phyloP scores from a whole-genome alignment of 2,113 vertebrate genomes.

The Apaloderma vittatum region DNA sequence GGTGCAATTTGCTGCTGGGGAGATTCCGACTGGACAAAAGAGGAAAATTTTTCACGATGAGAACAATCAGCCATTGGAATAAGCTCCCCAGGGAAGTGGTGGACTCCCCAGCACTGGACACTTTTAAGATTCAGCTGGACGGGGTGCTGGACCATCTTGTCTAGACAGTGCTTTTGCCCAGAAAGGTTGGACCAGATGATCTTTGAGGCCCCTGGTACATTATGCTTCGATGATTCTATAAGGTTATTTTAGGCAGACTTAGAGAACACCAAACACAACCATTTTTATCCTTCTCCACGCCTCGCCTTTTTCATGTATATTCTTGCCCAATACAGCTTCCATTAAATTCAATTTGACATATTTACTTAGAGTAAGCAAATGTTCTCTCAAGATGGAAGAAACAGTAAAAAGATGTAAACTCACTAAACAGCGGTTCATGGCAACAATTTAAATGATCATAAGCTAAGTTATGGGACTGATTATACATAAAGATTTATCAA shows the following conservation, averaged over 20 bases:
- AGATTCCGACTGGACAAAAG: background rate
- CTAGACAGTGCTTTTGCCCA: background rate
- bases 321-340: background rate
- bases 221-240: background rate
- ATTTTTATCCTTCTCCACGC: background rate
- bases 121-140: background rate
- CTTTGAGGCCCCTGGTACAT: background rate
- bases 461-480: background rate
- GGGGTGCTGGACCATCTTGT: background rate
- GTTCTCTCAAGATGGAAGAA: background rate
- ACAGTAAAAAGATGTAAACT: background rate
- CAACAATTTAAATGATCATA: background rate
- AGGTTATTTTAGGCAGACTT: background rate
- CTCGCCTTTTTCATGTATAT: background rate
- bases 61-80: background rate
- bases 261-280: background rate
- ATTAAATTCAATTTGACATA: background rate
- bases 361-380: background rate
- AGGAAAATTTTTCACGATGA: background rate
- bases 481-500: background rate
- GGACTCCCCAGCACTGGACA: background rate
- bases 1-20: background rate
- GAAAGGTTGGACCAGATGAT: background rate
- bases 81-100: background rate
- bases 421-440: background rate